Evolutionary conservation across 2,113 vertebrate genomes (phyloP).

Genomic region (Toxostoma redivivum): DNA sequence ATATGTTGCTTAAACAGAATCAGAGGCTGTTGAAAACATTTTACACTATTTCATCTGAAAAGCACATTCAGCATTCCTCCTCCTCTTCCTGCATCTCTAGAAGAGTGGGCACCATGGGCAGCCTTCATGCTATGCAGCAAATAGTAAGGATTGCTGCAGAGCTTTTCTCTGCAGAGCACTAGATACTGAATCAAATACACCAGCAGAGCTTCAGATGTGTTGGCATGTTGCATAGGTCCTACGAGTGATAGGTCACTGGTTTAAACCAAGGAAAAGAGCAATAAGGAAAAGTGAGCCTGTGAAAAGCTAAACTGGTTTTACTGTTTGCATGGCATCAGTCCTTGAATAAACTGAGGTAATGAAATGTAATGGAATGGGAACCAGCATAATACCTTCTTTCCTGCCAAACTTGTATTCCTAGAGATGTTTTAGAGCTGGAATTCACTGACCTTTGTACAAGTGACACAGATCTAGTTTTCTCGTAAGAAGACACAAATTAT

Average conservation of each 20-base stretch:
- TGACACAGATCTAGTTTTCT: conserved; percentile 48
- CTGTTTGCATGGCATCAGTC: not conserved
- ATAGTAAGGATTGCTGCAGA: accelerated
- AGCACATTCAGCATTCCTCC: not conserved
- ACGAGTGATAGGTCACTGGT: not conserved
- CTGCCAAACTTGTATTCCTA: not conserved
- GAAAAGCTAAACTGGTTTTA: not conserved
- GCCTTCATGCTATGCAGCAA: not conserved
- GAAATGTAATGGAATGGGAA: not conserved
- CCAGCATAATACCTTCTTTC: not conserved
- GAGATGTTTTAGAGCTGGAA: conserved; percentile 23
- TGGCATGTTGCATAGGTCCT: not conserved
- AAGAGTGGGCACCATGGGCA: not conserved
- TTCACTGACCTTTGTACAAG: conserved; percentile 37
- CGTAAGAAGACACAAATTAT: conserved; percentile 48
- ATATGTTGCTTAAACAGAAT: not conserved
- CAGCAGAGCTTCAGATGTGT: not conserved
- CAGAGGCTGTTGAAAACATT: not conserved
- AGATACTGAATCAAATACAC: not conserved
- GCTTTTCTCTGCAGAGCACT: not conserved
- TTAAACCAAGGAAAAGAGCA: not conserved
- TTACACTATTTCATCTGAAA: not conserved
- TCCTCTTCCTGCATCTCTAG: not conserved
- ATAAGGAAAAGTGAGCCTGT: not conserved
- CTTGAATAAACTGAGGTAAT: not conserved